These are phyloP conservation scores for Orchesella cincta DNA, from an alignment of 1,140 invertebrate species.

Conservation along the genomic window DNA sequence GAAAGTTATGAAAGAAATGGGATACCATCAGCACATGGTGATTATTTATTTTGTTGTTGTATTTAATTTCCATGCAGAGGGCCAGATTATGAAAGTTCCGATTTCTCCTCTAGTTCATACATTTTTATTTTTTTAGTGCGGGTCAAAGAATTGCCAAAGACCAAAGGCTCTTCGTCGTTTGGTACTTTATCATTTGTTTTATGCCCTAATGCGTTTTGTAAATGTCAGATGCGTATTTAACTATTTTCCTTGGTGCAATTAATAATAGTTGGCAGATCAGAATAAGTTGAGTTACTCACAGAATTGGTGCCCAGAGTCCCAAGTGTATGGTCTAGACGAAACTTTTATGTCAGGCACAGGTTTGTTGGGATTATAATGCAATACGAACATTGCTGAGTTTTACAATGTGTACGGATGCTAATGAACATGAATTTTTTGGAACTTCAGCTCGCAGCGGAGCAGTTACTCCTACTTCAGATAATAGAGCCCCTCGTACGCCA, in stretches of 20 bases:
- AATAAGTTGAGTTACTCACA: background rate
- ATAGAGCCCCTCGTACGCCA: too few species aligned
- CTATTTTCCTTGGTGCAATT: background rate
- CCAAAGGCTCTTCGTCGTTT: background rate
- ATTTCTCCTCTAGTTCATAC: background rate
- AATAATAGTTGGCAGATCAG: background rate
- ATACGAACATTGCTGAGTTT: too few species aligned
- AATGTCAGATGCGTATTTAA: background rate
- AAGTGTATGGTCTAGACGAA: conserved; percentile 2
- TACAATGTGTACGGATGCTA: too few species aligned
- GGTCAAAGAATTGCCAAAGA: background rate
- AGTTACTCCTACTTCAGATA: too few species aligned
- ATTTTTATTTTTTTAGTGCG: background rate
- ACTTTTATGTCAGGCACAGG: too few species aligned
- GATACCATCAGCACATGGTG: background rate
- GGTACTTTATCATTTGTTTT: background rate
- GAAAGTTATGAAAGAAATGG: background rate
- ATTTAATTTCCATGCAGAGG: background rate
- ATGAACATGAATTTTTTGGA: too few species aligned
- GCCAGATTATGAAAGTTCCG: background rate
- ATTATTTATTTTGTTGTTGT: background rate
- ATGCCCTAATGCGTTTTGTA: background rate
- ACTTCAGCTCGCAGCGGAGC: too few species aligned
- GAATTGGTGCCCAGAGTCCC: background rate
- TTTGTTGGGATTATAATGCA: too few species aligned